Conservation (phyloP, 2,113 vertebrate genomes). For the Calonectris borealis region DNA sequence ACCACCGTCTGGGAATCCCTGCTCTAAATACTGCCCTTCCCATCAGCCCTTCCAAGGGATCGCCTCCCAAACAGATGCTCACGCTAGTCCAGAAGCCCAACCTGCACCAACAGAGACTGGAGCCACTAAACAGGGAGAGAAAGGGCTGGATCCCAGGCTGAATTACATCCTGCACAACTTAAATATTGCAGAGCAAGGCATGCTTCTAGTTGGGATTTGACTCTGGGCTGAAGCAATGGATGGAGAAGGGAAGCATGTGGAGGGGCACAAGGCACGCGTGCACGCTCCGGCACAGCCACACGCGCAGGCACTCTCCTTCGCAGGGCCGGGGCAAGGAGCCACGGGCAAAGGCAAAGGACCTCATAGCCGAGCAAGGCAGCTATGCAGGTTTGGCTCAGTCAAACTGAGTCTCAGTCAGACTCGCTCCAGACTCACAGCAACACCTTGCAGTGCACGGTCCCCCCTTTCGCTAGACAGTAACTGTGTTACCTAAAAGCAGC, state of each 20-base stretch:
- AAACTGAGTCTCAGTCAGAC: too few relatives aligned
- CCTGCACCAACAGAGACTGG: not conserved
- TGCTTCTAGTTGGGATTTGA: not conserved
- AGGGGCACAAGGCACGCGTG: not conserved
- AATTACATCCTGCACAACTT: not conserved
- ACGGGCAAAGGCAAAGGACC: not conserved
- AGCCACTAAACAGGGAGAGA: not conserved
- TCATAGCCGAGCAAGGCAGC: not conserved
- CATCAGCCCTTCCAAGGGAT: not conserved
- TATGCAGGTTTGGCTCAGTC: not conserved
- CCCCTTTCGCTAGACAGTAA: not conserved
- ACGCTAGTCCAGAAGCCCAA: not conserved
- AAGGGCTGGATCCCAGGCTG: not conserved
- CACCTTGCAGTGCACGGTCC: not conserved
- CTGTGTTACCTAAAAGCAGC: not conserved
- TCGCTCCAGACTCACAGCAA: not conserved
- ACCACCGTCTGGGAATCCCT: not conserved
- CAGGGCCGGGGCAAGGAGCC: not conserved
- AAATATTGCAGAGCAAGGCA: not conserved
- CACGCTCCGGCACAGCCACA: not conserved
- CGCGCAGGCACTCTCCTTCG: not conserved
- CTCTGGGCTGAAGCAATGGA: not conserved
- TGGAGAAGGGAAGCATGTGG: not conserved
- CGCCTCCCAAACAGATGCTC: rapidly evolving
- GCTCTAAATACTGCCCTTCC: not conserved